phyloP scores from a whole-genome alignment of 2,888 invertebrate genomes.

The Romanomermis culicivorax region DNA sequence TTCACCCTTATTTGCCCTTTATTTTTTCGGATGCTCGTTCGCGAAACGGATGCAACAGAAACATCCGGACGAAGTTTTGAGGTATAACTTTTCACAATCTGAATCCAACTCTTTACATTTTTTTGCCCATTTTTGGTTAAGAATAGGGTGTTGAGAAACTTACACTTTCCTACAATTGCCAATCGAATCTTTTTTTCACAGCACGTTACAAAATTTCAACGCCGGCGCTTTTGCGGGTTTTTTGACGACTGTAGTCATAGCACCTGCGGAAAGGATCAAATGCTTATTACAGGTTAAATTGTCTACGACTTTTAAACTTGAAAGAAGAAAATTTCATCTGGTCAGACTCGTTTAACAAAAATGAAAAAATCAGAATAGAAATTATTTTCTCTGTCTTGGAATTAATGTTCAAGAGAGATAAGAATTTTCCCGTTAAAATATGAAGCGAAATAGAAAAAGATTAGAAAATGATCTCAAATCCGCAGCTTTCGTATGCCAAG shows the following conservation, averaged over 20 bases:
- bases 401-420: no score
- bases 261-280: slow-evolving; percentile 94
- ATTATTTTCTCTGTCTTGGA: no score
- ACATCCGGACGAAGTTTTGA: slow-evolving; percentile 42
- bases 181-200: slow-evolving; percentile 18
- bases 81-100: slow-evolving; percentile 21
- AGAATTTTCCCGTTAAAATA: no score
- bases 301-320: background rate
- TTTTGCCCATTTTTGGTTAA: background rate
- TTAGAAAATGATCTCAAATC: no score
- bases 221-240: slow-evolving; percentile 95
- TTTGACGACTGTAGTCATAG: slow-evolving; percentile 87
- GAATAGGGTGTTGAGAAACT: no score
- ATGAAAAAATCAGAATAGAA: no score
- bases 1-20: slow-evolving; percentile 92
- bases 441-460: no score
- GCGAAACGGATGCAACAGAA: slow-evolving; percentile 62
- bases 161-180: background rate
- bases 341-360: background rate
- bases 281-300: slow-evolving; percentile 58
- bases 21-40: slow-evolving; percentile 84
- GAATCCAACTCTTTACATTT: background rate
- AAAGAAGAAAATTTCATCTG: background rate
- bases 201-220: slow-evolving; percentile 55
- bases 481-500: no score